Evolutionary conservation across 2,888 invertebrate species (phyloP).

Genomic region (Chloroclysta siterata): DNA sequence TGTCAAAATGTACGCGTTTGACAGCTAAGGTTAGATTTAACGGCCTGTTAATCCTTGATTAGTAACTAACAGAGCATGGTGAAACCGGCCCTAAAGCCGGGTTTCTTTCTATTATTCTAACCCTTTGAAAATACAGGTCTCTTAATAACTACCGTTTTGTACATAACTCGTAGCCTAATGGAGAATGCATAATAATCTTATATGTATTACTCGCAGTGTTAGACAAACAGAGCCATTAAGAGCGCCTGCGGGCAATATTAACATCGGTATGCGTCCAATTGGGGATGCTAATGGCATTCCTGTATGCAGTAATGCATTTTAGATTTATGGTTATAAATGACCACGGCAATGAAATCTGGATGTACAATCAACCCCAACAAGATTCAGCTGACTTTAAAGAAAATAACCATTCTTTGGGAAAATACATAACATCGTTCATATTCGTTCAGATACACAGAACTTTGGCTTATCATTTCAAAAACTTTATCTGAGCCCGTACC

Average conservation of each 20-base stretch:
- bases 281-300: conserved; percentile 28
- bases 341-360: conserved; percentile 10
- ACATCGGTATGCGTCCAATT: conserved; percentile 33
- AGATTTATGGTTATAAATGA: conserved; percentile 31
- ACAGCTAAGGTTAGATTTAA: no score
- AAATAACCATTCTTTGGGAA: neutral
- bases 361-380: neutral
- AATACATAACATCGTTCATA: neutral
- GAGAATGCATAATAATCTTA: conserved; percentile 17
- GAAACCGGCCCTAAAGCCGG: no score
- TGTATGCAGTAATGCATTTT: conserved; percentile 29
- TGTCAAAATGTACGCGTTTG: no score
- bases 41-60: no score
- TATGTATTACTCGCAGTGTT: conserved; percentile 18
- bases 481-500: no score
- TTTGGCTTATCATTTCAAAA: no score
- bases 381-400: neutral
- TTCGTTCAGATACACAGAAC: no score
- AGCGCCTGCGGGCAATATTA: conserved; percentile 26
- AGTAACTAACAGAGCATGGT: no score
- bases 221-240: conserved; percentile 30
- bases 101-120: no score
- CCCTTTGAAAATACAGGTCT: neutral
- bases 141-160: neutral
- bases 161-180: conserved; percentile 1